These are phyloP conservation scores for Lampris incognitus DNA, from an alignment of 2,113 vertebrate genomes.

Conservation along the genomic window DNA sequence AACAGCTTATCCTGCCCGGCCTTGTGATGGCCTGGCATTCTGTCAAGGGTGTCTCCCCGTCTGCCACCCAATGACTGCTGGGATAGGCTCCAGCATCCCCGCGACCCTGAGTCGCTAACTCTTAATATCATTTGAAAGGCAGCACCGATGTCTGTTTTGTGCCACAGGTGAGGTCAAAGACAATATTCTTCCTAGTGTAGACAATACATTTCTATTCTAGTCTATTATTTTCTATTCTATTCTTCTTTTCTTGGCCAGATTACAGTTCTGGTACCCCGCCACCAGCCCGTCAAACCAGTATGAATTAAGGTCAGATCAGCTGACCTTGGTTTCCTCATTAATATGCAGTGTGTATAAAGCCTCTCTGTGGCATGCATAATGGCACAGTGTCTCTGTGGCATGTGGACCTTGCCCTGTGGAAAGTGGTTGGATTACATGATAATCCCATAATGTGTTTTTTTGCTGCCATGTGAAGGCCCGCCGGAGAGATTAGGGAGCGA, in stretches of 20 bases:
- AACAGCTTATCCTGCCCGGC: too few species aligned
- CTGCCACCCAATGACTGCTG: too few species aligned
- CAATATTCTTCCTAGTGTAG: too few species aligned
- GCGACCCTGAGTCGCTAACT: too few species aligned
- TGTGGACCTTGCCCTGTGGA: slow-evolving; percentile 66
- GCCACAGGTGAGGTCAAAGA: too few species aligned
- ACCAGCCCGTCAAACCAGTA: neutral
- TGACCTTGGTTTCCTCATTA: slow-evolving; percentile 37
- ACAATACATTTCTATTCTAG: too few species aligned
- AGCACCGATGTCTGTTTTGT: too few species aligned
- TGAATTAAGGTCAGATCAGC: neutral
- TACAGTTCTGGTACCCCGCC: neutral
- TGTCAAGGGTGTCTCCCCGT: too few species aligned
- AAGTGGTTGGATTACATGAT: slow-evolving; percentile 73
- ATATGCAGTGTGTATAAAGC: slow-evolving; percentile 57
- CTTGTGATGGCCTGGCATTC: too few species aligned
- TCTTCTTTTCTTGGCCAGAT: neutral
- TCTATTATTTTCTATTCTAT: too few species aligned
- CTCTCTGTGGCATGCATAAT: slow-evolving; percentile 65
- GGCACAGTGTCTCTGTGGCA: slow-evolving; percentile 61
- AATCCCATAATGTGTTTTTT: slow-evolving; percentile 79
- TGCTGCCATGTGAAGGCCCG: slow-evolving; percentile 68
- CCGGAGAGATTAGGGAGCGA: slow-evolving; percentile 61
- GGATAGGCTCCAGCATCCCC: too few species aligned
- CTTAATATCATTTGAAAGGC: too few species aligned